Evolutionary conservation across 2,888 invertebrate species (phyloP).

Genomic region (Drosophila mayaguana): DNA sequence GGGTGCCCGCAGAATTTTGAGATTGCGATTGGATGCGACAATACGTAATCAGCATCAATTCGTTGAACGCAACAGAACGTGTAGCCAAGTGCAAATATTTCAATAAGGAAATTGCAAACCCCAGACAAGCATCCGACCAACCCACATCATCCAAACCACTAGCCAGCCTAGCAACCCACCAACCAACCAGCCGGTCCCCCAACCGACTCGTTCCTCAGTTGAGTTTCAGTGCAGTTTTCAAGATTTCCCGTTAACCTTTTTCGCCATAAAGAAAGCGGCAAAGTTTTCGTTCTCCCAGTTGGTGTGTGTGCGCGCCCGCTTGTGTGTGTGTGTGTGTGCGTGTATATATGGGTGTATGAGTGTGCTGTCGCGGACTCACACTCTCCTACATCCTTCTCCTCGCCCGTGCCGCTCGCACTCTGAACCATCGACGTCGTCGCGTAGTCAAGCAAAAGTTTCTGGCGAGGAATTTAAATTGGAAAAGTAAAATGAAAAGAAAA

Average conservation of each 20-base stretch:
- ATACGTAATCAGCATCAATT: slow-evolving; percentile 31
- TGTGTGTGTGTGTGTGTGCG: slow-evolving; percentile 4
- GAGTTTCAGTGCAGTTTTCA: slow-evolving; percentile 57
- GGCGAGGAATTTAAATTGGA: slow-evolving; percentile 80
- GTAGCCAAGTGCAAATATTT: slow-evolving; percentile 56
- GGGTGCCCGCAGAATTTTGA: slow-evolving; percentile 68
- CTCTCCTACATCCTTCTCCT: slow-evolving; percentile 16
- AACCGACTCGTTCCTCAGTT: slow-evolving; percentile 16
- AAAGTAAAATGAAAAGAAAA: slow-evolving; percentile 81
- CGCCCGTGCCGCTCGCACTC: no score
- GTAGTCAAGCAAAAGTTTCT: slow-evolving; percentile 73
- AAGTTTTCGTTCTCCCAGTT: slow-evolving; percentile 41
- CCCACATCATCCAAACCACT: not conserved
- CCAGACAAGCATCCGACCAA: slow-evolving; percentile 26
- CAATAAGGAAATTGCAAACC: slow-evolving; percentile 60
- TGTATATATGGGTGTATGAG: slow-evolving; percentile 21
- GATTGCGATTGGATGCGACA: slow-evolving; percentile 28
- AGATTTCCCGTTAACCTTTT: slow-evolving; percentile 64
- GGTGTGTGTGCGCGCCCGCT: slow-evolving; percentile 2
- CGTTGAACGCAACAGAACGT: slow-evolving; percentile 34
- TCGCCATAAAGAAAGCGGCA: slow-evolving; percentile 53
- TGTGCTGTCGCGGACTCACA: slow-evolving; percentile 57
- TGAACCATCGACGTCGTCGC: slow-evolving; percentile 39
- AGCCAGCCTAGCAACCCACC: not conserved
- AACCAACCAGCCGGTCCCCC: not conserved